These are phyloP conservation scores for Pterostichus madidus DNA, from an alignment of 2,888 invertebrate genomes.

Conservation along the genomic window DNA sequence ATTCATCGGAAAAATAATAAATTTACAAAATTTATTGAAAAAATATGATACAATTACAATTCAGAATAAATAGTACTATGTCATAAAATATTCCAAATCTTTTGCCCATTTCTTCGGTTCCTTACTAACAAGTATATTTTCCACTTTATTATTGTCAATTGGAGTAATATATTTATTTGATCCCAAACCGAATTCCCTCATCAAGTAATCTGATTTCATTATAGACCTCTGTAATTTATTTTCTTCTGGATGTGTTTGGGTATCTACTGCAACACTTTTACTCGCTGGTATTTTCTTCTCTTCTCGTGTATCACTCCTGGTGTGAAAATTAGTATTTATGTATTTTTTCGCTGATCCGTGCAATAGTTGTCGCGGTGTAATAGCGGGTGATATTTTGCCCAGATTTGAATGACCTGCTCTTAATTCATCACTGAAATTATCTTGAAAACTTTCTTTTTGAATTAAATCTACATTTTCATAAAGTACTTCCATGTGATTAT, in stretches of 20 bases:
- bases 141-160: not conserved
- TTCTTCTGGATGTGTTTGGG: not conserved
- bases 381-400: not conserved
- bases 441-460: conserved; percentile 28
- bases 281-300: conserved; percentile 9
- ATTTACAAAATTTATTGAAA: conserved; percentile 20
- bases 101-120: conserved; percentile 26
- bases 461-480: conserved; percentile 28
- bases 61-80: conserved; percentile 9
- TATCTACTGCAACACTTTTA: conserved; percentile 32
- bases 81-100: conserved; percentile 62
- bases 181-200: conserved; percentile 51
- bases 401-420: not conserved
- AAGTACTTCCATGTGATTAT: conserved; percentile 19
- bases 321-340: not conserved
- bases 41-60: not conserved
- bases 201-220: conserved; percentile 63
- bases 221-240: conserved; percentile 37
- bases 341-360: conserved; percentile 20
- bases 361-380: not conserved
- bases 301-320: not conserved
- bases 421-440: conserved; percentile 33
- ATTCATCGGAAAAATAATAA: too few species aligned
- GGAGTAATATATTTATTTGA: not conserved
- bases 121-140: not conserved